phyloP scores from a whole-genome alignment of 1,140 invertebrate genomes.

The Psilanteris sp. region DNA sequence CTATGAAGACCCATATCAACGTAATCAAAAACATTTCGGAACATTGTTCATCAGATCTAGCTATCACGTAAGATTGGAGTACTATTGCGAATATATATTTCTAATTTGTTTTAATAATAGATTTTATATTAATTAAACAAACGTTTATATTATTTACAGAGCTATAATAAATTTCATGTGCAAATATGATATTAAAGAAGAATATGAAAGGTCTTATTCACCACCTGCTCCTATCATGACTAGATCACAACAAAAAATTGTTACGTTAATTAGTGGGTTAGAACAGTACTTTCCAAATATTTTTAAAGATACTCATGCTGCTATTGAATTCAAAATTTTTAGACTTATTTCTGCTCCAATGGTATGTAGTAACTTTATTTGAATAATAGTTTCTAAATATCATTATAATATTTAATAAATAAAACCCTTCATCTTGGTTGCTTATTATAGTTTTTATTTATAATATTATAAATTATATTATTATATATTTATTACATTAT shows the following conservation, averaged over 20 bases:
- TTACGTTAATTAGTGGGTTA: conserved; percentile 66
- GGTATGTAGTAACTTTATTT: conserved; percentile 1
- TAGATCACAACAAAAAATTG: conserved; percentile 69
- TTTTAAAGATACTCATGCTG: conserved; percentile 56
- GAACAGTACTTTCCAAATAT: conserved; percentile 56
- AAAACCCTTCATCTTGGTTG: no score
- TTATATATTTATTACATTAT: conserved; percentile 30
- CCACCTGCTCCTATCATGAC: conserved; percentile 76
- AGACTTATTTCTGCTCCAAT: conserved; percentile 30
- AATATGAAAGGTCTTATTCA: conserved; percentile 49
- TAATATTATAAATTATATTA: not conserved
- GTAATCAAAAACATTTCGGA: conserved; percentile 55
- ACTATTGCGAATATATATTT: no score
- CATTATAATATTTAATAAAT: not conserved
- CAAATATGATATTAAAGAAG: conserved; percentile 11
- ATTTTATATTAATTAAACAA: no score
- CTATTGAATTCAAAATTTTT: conserved; percentile 72
- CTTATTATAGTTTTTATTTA: no score
- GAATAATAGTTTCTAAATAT: not conserved
- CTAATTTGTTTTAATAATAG: not conserved
- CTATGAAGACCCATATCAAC: conserved; percentile 51
- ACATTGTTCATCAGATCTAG: conserved; percentile 17
- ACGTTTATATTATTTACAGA: conserved; percentile 36
- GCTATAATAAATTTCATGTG: conserved; percentile 32
- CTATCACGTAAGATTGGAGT: conserved; percentile 58